Base-by-base conservation (phyloP, 2,797 vertebrate genomes). In the Brotogeris chrysoptera region DNA sequence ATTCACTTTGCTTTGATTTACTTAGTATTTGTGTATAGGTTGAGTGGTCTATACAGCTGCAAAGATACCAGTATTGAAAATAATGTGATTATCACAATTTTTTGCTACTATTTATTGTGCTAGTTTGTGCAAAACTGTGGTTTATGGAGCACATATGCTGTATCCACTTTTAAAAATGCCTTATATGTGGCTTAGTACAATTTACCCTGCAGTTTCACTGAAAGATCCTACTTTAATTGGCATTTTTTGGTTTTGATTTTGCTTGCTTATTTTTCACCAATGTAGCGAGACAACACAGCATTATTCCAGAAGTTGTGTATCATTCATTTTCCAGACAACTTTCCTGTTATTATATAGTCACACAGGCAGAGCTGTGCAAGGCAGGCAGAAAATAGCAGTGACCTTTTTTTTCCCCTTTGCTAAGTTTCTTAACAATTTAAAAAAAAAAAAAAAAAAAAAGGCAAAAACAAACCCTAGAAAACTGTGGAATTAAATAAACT, bases 1-100 rank as follows among this genome's bases (percentile, higher is more conserved):
- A 95, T 93, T 94, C 88, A 92, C 87, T 86, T 95, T 88, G 39
- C 86, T 96, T 92, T 94, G 80, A 86, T 97, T 96, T 96, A 92
- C 83, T 86, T 46, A 41, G 36, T 80, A 27, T 70, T 86, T 7
- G 61, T 95, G 70, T 23, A 43, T 38, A 90, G 72, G 41, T 53
- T 95, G 84, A 88, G 38, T 81, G 59, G 88, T 92, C 59, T 39
- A 11, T 73, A 80, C 18, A 86, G 66, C 63, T 84, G 63, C 76
- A 92, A 63, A 70, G 61, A 90, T 66, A 76, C 69, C 6, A 73
- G 50, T 8, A 47, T 72, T 83, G 90, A 92, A 94, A 86, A 86
- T 71, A 78, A 57, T 80, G 73, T 41, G 57, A 94, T 93, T 79
- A 90, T 87, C 78, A 52, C 43, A 19, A 28, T 78, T 92, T 80